These are phyloP conservation scores for Lasioglossum malachurum DNA, from an alignment of 2,888 invertebrate genomes.

Conservation along the genomic window DNA sequence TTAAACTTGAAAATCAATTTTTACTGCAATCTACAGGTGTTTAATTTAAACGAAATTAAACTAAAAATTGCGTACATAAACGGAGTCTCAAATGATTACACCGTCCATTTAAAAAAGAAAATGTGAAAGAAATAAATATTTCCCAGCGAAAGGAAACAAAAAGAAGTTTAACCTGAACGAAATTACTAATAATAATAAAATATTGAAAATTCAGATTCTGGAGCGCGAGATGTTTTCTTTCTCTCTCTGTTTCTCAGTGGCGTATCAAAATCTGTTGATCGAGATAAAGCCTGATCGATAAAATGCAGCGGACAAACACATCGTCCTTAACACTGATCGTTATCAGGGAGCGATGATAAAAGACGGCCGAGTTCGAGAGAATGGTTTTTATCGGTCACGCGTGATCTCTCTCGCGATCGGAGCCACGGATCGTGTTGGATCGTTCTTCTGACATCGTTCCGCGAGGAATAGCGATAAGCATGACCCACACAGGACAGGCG, in stretches of 20 bases:
- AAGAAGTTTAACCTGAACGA: too few relatives aligned
- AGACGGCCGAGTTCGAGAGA: not conserved
- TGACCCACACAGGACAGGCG: not conserved
- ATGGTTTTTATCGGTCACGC: conserved; percentile 32
- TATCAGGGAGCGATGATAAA: conserved; percentile 32
- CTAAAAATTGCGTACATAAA: too few relatives aligned
- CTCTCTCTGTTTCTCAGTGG: not conserved
- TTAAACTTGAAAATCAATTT: too few relatives aligned
- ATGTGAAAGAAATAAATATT: too few relatives aligned
- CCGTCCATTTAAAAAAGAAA: too few relatives aligned
- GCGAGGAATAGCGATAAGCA: not conserved
- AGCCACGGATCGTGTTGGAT: conserved; percentile 8
- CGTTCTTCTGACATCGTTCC: not conserved
- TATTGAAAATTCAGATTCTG: not conserved
- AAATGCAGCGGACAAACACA: conserved; percentile 19
- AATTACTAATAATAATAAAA: not conserved
- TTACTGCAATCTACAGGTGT: too few relatives aligned
- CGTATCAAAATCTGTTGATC: not conserved
- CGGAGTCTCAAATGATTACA: too few relatives aligned
- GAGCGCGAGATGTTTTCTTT: not conserved
- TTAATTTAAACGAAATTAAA: too few relatives aligned
- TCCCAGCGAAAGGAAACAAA: too few relatives aligned
- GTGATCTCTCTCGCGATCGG: conserved; percentile 15
- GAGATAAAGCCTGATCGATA: not conserved
- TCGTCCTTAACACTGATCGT: conserved; percentile 49